Percentiles rank a stretch among this genome's conserved stretches.
Evolutionary conservation across 1,140 invertebrate species (phyloP).

Genomic region (Microplitis demolitor): DNA sequence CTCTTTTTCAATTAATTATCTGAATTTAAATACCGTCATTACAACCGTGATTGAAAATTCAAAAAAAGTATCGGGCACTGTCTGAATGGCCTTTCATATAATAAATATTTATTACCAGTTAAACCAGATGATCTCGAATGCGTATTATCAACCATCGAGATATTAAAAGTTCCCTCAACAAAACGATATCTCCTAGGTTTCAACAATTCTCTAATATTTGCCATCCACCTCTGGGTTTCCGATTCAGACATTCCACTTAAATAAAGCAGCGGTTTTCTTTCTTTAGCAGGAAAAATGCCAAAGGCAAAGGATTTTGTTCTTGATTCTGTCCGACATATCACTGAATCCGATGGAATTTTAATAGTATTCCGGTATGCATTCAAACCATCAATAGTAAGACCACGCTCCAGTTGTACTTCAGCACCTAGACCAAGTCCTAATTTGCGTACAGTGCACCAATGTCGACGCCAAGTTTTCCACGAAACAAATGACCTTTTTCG

Average conservation of each 20-base stretch:
- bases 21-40: too few relatives aligned
- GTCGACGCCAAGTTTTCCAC: slow-evolving; percentile 56
- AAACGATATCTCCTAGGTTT: slow-evolving; percentile 50
- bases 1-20: too few relatives aligned
- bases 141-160: slow-evolving; percentile 64
- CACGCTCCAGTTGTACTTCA: slow-evolving; percentile 50
- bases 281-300: slow-evolving; percentile 59
- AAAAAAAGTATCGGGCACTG: too few relatives aligned
- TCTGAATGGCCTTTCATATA: too few relatives aligned
- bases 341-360: slow-evolving; percentile 53
- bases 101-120: slow-evolving; percentile 41
- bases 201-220: slow-evolving; percentile 59
- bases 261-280: slow-evolving; percentile 62
- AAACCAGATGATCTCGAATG: slow-evolving; percentile 62
- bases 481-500: slow-evolving; percentile 42
- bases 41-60: too few relatives aligned
- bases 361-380: slow-evolving; percentile 44
- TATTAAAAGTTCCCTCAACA: slow-evolving; percentile 53
- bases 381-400: slow-evolving; percentile 29
- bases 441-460: slow-evolving; percentile 56
- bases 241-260: slow-evolving; percentile 61
- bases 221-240: slow-evolving; percentile 65
- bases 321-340: slow-evolving; percentile 63
- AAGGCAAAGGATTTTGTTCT: slow-evolving; percentile 64
- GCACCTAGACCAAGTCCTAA: slow-evolving; percentile 42